Conservation (phyloP, 2,888 invertebrate species). For the Lycocerus yunnanus region DNA sequence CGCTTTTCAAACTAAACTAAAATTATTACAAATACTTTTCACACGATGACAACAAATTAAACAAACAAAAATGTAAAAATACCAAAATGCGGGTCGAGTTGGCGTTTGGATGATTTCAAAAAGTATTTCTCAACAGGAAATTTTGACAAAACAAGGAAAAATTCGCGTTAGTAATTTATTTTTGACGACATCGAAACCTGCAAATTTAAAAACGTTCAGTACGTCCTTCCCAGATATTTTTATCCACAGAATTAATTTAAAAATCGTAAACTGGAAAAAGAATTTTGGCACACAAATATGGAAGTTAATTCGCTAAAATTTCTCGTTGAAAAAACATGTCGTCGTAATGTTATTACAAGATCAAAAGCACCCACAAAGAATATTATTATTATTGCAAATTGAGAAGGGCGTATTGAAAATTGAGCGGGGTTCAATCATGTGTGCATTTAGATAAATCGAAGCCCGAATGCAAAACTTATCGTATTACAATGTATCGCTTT, state of each 20-base stretch:
- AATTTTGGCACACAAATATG: not conserved
- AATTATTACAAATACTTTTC: not conserved
- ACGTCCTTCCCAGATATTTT: not conserved
- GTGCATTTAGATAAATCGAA: constrained; percentile 2
- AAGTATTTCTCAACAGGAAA: not conserved
- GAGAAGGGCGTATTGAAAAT: constrained; percentile 3
- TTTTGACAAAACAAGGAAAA: not conserved
- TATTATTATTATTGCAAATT: constrained; percentile 7
- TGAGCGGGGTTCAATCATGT: constrained; percentile 10
- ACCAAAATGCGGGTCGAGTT: not conserved
- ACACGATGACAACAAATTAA: not conserved
- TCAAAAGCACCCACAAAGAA: constrained; percentile 11
- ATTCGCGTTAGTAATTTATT: constrained; percentile 1
- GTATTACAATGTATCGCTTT: constrained; percentile 21
- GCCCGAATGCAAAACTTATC: constrained; percentile 1
- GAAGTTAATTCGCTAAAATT: not conserved
- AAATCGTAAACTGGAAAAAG: not conserved
- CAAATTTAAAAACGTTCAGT: not conserved
- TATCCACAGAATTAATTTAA: not conserved
- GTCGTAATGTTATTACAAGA: not conserved
- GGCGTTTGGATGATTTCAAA: not conserved
- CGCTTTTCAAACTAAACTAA: not conserved
- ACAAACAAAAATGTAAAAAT: not conserved
- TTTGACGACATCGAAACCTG: constrained; percentile 2
- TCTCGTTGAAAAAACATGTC: not conserved